Evolutionary conservation across 2,113 vertebrate species (phyloP).

Genomic region (Gorsachius goisagi): DNA sequence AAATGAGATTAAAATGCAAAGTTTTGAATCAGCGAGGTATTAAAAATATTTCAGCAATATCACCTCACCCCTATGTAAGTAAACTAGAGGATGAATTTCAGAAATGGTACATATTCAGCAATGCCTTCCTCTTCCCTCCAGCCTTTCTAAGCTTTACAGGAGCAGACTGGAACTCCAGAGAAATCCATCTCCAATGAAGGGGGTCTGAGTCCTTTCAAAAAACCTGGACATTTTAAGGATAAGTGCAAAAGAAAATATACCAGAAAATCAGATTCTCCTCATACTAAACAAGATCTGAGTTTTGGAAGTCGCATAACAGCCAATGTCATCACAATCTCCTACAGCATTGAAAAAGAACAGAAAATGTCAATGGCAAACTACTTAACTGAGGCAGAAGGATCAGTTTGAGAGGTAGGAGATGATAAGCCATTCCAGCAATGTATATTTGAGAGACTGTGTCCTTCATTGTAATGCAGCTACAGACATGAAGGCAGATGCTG

Average conservation of each 20-base stretch:
- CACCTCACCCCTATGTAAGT: neutral
- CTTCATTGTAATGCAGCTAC: slow-evolving; percentile 13
- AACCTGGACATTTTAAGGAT: neutral
- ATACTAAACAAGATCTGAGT: neutral
- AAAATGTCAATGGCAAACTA: neutral
- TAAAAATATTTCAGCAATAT: neutral
- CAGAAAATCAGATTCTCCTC: neutral
- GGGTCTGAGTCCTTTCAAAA: neutral
- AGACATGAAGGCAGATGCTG: neutral
- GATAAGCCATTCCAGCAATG: neutral
- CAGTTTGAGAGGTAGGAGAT: slow-evolving; percentile 6
- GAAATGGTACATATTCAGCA: neutral
- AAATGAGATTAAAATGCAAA: neutral
- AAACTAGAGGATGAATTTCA: neutral
- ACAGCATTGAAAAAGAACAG: neutral
- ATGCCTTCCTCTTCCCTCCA: neutral
- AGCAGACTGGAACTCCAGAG: neutral
- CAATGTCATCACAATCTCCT: slow-evolving; percentile 4
- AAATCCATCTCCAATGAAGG: neutral
- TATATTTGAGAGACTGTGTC: neutral
- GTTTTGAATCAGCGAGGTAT: neutral
- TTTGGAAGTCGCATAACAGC: neutral
- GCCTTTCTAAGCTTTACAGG: neutral
- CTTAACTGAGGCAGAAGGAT: slow-evolving; percentile 9
- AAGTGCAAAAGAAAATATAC: neutral